Percentiles rank a stretch among this genome's conserved stretches.
These are phyloP conservation scores for Chironomus tepperi DNA, from an alignment of 1,140 invertebrate species.

Conservation along the genomic window DNA sequence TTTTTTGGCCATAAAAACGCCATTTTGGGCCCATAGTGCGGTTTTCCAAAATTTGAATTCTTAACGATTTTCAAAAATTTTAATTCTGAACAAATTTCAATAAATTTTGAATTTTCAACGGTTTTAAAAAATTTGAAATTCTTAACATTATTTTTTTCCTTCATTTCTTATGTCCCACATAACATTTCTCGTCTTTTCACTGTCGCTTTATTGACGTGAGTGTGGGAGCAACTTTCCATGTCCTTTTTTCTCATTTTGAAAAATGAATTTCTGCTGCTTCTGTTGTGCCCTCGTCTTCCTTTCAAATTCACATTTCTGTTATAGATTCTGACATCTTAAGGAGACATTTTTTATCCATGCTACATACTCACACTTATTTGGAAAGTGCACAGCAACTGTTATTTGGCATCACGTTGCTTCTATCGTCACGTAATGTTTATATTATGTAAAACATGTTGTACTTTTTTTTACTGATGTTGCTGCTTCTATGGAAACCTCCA, in stretches of 20 bases:
- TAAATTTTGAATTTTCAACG: too few species aligned
- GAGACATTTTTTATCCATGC: background rate
- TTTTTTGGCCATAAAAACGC: too few species aligned
- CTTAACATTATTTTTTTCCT: background rate
- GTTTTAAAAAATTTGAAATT: too few species aligned
- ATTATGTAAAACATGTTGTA: conserved; percentile 20
- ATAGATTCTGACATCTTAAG: conserved; percentile 20
- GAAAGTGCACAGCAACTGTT: conserved; percentile 16
- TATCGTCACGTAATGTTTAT: conserved; percentile 20
- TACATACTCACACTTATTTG: background rate
- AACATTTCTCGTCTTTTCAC: too few species aligned
- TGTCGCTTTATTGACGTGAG: background rate
- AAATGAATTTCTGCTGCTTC: background rate
- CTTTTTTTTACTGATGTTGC: conserved; percentile 1
- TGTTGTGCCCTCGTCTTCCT: background rate
- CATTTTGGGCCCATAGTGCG: too few species aligned
- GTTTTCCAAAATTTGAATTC: too few species aligned
- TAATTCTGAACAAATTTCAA: too few species aligned
- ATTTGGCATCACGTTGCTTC: conserved; percentile 20
- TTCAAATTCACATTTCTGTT: background rate
- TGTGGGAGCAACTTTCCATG: background rate
- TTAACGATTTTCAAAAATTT: too few species aligned
- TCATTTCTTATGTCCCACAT: background rate
- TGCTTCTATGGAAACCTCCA: background rate
- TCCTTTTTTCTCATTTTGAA: conserved; percentile 15